Conservation (phyloP, 1,140 invertebrate genomes). For the Papilio aristodemus region DNA sequence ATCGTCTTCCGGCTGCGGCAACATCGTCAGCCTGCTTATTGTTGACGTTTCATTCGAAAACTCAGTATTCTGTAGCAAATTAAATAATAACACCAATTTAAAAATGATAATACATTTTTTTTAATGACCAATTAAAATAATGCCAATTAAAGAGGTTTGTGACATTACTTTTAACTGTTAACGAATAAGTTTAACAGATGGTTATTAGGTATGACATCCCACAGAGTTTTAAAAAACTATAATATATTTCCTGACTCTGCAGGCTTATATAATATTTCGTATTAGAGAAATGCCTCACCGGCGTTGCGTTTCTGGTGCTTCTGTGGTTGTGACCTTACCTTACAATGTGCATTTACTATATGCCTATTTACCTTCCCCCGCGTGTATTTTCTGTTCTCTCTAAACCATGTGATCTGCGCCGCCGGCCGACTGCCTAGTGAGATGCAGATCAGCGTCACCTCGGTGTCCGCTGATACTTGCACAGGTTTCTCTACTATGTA, state of each 20-base stretch:
- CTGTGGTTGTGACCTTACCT: too few species aligned
- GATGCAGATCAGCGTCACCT: slow-evolving; percentile 88
- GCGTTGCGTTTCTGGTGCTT: too few species aligned
- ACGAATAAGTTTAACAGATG: too few species aligned
- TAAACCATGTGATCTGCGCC: slow-evolving; percentile 89
- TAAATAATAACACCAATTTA: slow-evolving; percentile 9
- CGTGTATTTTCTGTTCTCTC: slow-evolving; percentile 86
- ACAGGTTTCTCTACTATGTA: slow-evolving; percentile 86
- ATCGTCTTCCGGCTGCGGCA: slow-evolving; percentile 91
- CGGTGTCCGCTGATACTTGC: slow-evolving; percentile 87
- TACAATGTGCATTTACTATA: too few species aligned
- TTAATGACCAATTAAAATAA: not conserved
- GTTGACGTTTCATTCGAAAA: slow-evolving; percentile 83
- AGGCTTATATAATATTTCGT: too few species aligned
- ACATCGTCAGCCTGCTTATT: slow-evolving; percentile 88
- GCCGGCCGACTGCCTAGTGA: slow-evolving; percentile 90
- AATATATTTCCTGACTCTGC: too few species aligned
- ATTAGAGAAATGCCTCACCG: too few species aligned
- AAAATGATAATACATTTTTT: not conserved
- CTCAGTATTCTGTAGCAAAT: slow-evolving; percentile 58
- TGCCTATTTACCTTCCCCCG: slow-evolving; percentile 83
- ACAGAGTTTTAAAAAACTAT: too few species aligned
- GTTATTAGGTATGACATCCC: too few species aligned
- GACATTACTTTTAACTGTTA: not conserved
- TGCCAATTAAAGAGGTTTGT: not conserved